phyloP scores from a whole-genome alignment of 1,140 invertebrate species.

The Drosophila nigromelanica region DNA sequence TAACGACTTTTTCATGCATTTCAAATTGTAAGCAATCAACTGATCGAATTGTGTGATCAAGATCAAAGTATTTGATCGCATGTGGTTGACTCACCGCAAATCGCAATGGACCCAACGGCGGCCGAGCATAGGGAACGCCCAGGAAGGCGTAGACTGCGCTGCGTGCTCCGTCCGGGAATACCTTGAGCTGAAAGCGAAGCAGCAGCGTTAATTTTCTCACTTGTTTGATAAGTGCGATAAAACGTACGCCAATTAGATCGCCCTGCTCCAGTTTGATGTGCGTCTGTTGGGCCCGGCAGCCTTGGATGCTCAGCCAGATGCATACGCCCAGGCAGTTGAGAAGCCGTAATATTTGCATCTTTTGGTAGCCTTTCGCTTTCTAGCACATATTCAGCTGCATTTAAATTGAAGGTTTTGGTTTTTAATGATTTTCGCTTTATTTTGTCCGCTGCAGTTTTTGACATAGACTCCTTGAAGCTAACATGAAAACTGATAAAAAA shows the following conservation, averaged over 20 bases:
- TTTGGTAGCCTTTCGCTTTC: conserved; percentile 30
- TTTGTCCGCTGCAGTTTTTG: conserved; percentile 42
- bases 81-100: conserved; percentile 84
- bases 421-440: neutral
- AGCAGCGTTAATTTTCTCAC: too few relatives aligned
- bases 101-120: conserved; percentile 86
- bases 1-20: too few relatives aligned
- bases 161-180: conserved; percentile 84
- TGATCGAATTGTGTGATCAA: too few relatives aligned
- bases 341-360: conserved; percentile 39
- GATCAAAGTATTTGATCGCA: too few relatives aligned
- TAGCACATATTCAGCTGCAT: conserved; percentile 49
- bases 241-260: conserved; percentile 68
- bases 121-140: conserved; percentile 88
- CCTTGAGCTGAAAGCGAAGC: conserved; percentile 77
- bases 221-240: too few relatives aligned
- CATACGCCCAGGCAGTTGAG: conserved; percentile 5
- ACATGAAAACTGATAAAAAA: conserved; percentile 60
- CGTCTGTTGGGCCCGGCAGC: conserved; percentile 56
- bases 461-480: conserved; percentile 37
- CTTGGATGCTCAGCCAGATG: conserved; percentile 2
- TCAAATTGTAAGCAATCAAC: too few relatives aligned
- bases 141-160: conserved; percentile 86
- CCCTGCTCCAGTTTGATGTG: conserved; percentile 76
- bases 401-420: conserved; percentile 29